A percentile compares a stretch with the other conserved stretches of the same genome.
phyloP scores from a whole-genome alignment of 2,888 invertebrate species.

The Drosophila picticornis region DNA sequence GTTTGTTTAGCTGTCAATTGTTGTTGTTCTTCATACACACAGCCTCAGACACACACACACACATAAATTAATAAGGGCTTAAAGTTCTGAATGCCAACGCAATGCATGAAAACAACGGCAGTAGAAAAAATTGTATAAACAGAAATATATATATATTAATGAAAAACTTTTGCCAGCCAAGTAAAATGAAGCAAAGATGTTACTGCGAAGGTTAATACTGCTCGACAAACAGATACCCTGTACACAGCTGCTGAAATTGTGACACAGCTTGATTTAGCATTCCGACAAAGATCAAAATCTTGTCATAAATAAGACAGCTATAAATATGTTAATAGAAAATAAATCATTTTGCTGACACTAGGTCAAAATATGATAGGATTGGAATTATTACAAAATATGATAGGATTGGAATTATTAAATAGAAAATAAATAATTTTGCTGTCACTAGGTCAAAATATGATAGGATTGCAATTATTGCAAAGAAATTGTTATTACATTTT shows the following conservation, averaged over 20 bases:
- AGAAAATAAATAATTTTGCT: not conserved
- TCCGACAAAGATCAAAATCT: not conserved
- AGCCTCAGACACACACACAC: slow-evolving; percentile 11
- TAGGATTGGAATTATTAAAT: not conserved
- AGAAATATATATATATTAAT: not conserved
- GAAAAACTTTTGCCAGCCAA: slow-evolving; percentile 66
- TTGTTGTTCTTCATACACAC: slow-evolving; percentile 41
- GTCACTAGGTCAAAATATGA: not conserved
- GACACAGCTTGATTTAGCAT: not conserved
- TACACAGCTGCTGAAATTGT: not conserved
- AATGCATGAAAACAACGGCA: slow-evolving; percentile 33
- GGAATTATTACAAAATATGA: not conserved
- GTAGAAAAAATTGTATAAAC: slow-evolving; percentile 10
- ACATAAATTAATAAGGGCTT: slow-evolving; percentile 75
- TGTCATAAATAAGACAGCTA: not conserved
- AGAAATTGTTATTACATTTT: not conserved
- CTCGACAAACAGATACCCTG: not conserved
- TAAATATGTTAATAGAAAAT: not conserved
- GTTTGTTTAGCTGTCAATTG: slow-evolving; percentile 79
- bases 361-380: not conserved
- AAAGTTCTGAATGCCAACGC: slow-evolving; percentile 60
- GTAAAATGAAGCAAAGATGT: slow-evolving; percentile 31
- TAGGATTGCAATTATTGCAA: not conserved
- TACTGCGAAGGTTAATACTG: not conserved
- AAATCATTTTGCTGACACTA: not conserved